These are phyloP conservation scores for Yponomeuta cagnagella DNA, from an alignment of 2,888 invertebrate genomes.

Conservation along the genomic window DNA sequence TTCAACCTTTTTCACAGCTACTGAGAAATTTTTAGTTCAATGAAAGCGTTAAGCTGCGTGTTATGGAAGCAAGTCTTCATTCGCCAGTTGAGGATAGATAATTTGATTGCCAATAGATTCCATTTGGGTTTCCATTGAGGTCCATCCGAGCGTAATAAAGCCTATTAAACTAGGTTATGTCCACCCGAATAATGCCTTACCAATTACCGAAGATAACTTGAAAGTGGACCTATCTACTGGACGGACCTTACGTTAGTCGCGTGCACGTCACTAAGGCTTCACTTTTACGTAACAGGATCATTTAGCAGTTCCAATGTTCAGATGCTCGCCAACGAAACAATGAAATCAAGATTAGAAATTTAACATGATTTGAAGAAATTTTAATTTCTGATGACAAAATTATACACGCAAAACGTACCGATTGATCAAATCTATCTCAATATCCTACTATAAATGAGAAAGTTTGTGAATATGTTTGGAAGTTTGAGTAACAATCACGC, in stretches of 20 bases:
- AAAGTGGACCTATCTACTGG: neutral
- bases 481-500: too few species aligned
- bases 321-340: neutral
- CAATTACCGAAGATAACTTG: too few species aligned
- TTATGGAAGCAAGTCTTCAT: neutral
- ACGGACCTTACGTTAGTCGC: neutral
- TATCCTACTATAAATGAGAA: too few species aligned
- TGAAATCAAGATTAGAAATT: too few species aligned
- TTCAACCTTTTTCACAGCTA: neutral
- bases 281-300: slow-evolving; percentile 4
- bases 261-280: neutral
- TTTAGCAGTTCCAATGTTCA: neutral
- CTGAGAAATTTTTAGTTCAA: neutral
- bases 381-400: too few species aligned
- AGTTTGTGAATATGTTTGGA: too few species aligned
- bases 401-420: too few species aligned
- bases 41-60: neutral
- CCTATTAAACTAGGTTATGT: neutral
- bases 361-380: too few species aligned
- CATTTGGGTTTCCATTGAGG: neutral
- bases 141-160: neutral
- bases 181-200: neutral
- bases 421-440: too few species aligned
- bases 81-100: neutral
- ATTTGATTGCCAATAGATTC: neutral